Conservation (phyloP, 2,113 vertebrate genomes). For the Elephas maximus region DNA sequence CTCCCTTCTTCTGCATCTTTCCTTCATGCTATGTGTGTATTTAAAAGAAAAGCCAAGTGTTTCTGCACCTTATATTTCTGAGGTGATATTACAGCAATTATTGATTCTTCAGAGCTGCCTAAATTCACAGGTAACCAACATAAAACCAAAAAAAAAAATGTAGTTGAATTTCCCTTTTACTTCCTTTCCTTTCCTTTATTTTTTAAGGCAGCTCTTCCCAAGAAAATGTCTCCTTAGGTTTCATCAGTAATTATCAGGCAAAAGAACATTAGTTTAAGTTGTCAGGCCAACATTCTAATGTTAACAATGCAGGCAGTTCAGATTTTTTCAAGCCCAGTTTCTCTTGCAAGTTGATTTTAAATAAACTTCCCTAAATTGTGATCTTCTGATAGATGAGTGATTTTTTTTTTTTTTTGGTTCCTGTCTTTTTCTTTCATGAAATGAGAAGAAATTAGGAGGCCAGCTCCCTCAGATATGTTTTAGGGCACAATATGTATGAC, state of each 20-base stretch:
- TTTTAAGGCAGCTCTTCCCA: neutral
- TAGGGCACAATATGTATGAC: neutral
- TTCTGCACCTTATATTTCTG: neutral
- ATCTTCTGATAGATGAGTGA: neutral
- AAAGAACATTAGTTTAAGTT: neutral
- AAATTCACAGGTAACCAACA: conserved; percentile 16
- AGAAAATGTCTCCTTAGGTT: conserved; percentile 4
- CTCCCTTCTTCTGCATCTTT: rapidly evolving
- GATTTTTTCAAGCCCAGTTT: neutral
- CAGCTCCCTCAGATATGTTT: neutral
- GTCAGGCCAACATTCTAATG: neutral
- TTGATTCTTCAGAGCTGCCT: neutral
- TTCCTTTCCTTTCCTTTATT: neutral
- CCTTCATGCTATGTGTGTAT: neutral
- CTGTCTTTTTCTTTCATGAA: neutral
- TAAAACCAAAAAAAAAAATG: neutral
- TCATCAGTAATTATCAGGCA: conserved; percentile 11
- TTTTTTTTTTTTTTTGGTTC: neutral
- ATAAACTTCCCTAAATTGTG: neutral
- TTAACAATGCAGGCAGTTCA: neutral
- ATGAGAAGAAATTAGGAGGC: neutral
- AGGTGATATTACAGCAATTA: neutral
- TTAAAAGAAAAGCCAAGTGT: neutral
- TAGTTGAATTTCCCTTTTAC: neutral
- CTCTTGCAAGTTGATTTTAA: neutral